Base-by-base conservation (phyloP, 2,113 vertebrate genomes). In the Echinops telfairi region DNA sequence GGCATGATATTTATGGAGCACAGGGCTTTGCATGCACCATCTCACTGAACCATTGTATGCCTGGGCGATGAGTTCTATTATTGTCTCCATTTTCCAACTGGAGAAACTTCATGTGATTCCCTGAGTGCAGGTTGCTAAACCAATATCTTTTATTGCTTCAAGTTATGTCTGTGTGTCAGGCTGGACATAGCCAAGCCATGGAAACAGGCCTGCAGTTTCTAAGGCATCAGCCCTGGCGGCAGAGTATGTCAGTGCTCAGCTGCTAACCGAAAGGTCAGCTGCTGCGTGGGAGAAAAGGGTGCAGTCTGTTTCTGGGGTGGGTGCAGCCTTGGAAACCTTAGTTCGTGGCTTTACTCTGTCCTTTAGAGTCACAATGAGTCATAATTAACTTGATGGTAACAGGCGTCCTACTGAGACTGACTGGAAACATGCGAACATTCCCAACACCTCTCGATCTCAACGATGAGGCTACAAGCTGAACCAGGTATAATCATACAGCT, bases 341-440 rank as follows among this genome's bases (percentile, higher is more conserved):
- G 3, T 12, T 8, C 5, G 70, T 6, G 1, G n/a, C 11, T 70
- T n/a, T 70, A 15, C 16, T 71, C 15, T 36, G 16, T 71, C 29
- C 68, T 70, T n/a, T 31, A n/a, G 17, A 6, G n/a, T 73, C n/a
- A 6, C 19, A 20, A 8, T 73, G 16, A 73, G n/a, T 73, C 15
- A 20, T 17, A 73, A 73, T 33, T 20, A 5, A 33, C 70, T 73
- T 33, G 7, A n/a, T 16, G 29, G 19, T 17, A 73, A 33, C n/a
- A 20, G 70, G 70, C 36, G 17, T 70, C 31, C 60, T 78, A 36
- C 25, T 47, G 47, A 86, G 29, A 87, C 31, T 36, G 20, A 47
- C 53, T 88, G 75, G 23, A 93, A 89, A 93, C 62, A 75, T 53
- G 43, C 57, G 43, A 31, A 68, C 77, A 64, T 57, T 87, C 23